A percentile compares a stretch with the other conserved stretches of the same genome.
phyloP scores from a whole-genome alignment of 2,113 vertebrate species.

The Picathartes gymnocephalus region DNA sequence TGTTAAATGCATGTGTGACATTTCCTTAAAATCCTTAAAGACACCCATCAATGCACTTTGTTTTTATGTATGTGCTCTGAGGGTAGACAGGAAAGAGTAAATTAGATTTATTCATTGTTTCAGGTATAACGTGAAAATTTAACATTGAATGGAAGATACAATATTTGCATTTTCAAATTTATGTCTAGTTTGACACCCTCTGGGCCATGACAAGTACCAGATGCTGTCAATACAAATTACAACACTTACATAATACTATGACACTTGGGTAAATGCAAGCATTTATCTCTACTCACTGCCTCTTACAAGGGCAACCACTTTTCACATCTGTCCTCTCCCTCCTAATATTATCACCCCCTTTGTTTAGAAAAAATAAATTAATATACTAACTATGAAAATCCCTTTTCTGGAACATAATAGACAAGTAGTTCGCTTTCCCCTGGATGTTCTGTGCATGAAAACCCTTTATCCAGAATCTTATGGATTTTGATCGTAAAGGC shows the following conservation, averaged over 20 bases:
- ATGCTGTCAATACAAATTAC: conserved; percentile 52
- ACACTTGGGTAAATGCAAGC: conserved; percentile 13
- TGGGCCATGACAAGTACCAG: conserved; percentile 52
- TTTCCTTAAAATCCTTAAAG: neutral
- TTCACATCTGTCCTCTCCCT: neutral
- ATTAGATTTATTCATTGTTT: conserved; percentile 36
- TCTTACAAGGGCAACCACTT: neutral
- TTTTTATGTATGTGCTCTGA: neutral
- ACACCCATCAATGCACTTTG: neutral
- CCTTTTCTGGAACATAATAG: neutral
- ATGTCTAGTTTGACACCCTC: conserved; percentile 6
- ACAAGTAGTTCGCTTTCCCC: neutral
- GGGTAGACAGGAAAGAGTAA: neutral
- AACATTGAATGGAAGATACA: conserved; percentile 26
- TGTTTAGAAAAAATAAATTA: neutral
- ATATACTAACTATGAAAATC: neutral
- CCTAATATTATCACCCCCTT: neutral
- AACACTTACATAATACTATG: conserved; percentile 6
- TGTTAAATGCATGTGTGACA: neutral
- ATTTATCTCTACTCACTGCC: neutral
- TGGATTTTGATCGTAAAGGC: neutral
- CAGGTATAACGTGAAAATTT: conserved; percentile 29
- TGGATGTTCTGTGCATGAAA: neutral
- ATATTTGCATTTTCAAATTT: conserved; percentile 59
- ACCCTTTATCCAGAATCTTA: neutral